Base-by-base conservation (phyloP, 2,797 vertebrate genomes). In the Pogoniulus pusillus region DNA sequence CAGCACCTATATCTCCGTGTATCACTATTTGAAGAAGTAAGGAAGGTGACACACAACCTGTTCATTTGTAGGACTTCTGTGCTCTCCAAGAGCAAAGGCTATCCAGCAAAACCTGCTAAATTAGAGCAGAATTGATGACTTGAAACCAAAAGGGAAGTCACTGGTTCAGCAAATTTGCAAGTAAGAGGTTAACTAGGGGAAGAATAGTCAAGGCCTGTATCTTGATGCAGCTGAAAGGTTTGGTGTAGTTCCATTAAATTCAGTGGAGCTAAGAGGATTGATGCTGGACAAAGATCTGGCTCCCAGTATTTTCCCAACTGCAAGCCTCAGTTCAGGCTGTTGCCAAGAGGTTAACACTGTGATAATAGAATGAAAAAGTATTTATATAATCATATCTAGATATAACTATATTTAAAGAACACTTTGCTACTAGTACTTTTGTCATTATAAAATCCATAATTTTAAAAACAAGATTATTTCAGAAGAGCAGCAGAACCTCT, bases 301-400 rank as follows among this genome's bases (percentile, higher is more conserved):
- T 87, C 87, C 88, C 87, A 77, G 87, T 34, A 2, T 62, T 72
- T 65, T 90, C 68, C 89, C 84, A 90, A 91, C 83, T 93, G 90
- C 93, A 94, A 92, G 76, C 88, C 89, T 96, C 73, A 96, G 89
- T 94, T 93, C 85, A 94, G 94, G 93, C 91, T 95, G 93, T 75
- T 96, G 93, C 93, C 96, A 93, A 95, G 94, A 95, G 70, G 87
- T 96, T 97, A 97, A 97, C 95, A 97, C 96, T 97, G 96, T 93
- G 96, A 82, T 69, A 95, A 95, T 63, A 96, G 96, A 96, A 95
- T 82, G 88, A 96, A 64, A 89, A 96, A 95, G 86, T 91, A 96
- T 92, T 93, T 62, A 91, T 85, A 91, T 54, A 76, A 45, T 54
- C 75, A 87, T 82, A 89, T 69, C 75, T 72, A 19, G 80, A 81